phyloP scores from a whole-genome alignment of 2,797 vertebrate species.

The Hydrocynus forskahlii region DNA sequence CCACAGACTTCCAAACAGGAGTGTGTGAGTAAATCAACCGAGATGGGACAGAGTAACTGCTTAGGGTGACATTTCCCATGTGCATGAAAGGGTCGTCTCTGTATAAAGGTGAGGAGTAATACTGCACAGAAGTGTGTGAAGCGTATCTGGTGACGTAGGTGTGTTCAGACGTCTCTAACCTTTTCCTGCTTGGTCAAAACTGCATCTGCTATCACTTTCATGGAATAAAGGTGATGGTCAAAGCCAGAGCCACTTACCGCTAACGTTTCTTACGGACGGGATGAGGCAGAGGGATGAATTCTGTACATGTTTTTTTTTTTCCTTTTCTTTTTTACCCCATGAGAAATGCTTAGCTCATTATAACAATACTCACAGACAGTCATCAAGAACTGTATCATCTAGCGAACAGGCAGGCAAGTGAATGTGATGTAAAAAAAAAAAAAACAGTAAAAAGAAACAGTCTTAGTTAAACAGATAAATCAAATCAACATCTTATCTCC shows the following conservation, averaged over 20 bases:
- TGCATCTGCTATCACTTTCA: conserved; percentile 17
- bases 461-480: conserved; percentile 59
- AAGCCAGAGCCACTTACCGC: conserved; percentile 12
- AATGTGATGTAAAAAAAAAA: conserved; percentile 45
- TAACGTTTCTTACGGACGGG: conserved; percentile 42
- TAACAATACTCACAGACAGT: conserved; percentile 51
- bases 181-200: conserved; percentile 5
- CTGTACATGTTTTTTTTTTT: conserved; percentile 46
- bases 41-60: conserved; percentile 9
- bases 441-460: conserved; percentile 56
- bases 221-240: background rate
- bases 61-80: background rate
- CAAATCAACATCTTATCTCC: conserved; percentile 69
- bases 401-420: conserved; percentile 75
- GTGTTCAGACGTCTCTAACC: background rate
- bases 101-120: conserved; percentile 4
- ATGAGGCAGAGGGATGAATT: conserved; percentile 34
- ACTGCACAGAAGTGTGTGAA: background rate
- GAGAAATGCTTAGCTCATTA: conserved; percentile 47
- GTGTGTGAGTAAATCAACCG: conserved; percentile 16
- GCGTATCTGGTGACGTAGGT: background rate
- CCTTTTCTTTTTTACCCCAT: background rate
- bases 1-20: conserved; percentile 2
- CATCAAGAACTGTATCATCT: conserved; percentile 68
- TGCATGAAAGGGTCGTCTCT: background rate